Percentiles rank a stretch among this genome's conserved stretches.
Evolutionary conservation across 1,140 invertebrate species (phyloP).

Genomic region (Phthorimaea operculella): DNA sequence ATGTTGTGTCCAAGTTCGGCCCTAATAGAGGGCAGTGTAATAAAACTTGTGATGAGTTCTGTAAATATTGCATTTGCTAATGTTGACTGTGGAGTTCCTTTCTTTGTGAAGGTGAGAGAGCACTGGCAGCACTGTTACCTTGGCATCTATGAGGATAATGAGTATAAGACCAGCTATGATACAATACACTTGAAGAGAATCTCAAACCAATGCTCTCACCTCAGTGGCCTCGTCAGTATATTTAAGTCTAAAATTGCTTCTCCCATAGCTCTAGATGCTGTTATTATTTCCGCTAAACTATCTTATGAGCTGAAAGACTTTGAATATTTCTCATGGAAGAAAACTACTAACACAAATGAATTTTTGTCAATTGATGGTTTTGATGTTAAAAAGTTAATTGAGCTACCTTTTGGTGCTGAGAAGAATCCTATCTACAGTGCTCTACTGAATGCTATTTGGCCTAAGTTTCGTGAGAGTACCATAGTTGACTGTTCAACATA

Average conservation of each 20-base stretch:
- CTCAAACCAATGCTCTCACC: conserved; percentile 84
- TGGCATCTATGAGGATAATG: conserved; percentile 80
- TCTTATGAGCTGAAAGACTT: conserved; percentile 79
- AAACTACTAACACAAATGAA: conserved; percentile 79
- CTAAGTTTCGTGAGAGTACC: conserved; percentile 83
- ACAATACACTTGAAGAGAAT: conserved; percentile 88
- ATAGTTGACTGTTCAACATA: conserved; percentile 89
- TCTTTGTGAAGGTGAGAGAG: conserved; percentile 88
- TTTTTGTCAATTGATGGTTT: conserved; percentile 75
- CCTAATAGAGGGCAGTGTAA: conserved; percentile 81
- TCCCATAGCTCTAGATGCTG: conserved; percentile 71
- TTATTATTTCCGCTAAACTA: conserved; percentile 82
- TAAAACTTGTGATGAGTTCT: conserved; percentile 89
- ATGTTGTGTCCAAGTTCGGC: conserved; percentile 75
- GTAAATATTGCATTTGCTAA: conserved; percentile 86
- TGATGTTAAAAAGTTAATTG: conserved; percentile 63
- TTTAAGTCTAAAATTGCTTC: conserved; percentile 84
- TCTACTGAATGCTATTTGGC: conserved; percentile 88
- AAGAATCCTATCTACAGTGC: conserved; percentile 84
- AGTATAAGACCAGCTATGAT: conserved; percentile 83
- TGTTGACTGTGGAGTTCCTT: conserved; percentile 81
- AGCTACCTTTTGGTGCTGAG: conserved; percentile 85
- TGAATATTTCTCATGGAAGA: conserved; percentile 71
- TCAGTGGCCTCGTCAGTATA: conserved; percentile 80
- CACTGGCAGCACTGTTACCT: conserved; percentile 84